phyloP scores from a whole-genome alignment of 2,888 invertebrate genomes.

The Hemaris fuciformis region DNA sequence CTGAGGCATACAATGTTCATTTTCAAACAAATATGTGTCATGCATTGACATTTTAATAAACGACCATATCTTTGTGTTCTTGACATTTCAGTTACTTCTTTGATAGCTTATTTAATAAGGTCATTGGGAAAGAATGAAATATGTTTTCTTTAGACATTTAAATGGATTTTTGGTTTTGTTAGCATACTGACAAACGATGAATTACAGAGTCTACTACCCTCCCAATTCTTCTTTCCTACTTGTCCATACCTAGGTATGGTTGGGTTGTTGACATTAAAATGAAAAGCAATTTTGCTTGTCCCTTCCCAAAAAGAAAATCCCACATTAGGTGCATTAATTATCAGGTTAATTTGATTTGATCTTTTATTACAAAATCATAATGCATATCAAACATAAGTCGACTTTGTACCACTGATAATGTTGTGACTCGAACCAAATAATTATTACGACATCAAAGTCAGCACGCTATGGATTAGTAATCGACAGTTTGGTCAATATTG shows the following conservation, averaged over 20 bases:
- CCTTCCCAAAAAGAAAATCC: too few relatives aligned
- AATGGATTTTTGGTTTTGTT: neutral
- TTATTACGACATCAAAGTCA: neutral
- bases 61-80: neutral
- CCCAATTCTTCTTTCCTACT: too few relatives aligned
- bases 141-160: neutral
- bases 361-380: neutral
- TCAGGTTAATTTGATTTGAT: neutral
- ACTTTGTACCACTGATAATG: neutral
- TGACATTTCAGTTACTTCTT: neutral
- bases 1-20: neutral
- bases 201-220: neutral
- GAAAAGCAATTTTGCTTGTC: too few relatives aligned
- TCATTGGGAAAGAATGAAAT: neutral
- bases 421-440: neutral
- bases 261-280: too few relatives aligned
- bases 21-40: constrained; percentile 6
- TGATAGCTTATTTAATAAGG: neutral
- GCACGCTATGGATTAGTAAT: neutral
- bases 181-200: neutral
- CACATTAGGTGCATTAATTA: neutral
- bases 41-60: neutral
- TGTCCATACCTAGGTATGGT: too few relatives aligned
- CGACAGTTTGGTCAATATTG: neutral
- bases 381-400: neutral